Percentiles rank a stretch among this genome's conserved stretches.
Conservation (phyloP, 2,888 invertebrate genomes). For the Aphodius granarius region DNA sequence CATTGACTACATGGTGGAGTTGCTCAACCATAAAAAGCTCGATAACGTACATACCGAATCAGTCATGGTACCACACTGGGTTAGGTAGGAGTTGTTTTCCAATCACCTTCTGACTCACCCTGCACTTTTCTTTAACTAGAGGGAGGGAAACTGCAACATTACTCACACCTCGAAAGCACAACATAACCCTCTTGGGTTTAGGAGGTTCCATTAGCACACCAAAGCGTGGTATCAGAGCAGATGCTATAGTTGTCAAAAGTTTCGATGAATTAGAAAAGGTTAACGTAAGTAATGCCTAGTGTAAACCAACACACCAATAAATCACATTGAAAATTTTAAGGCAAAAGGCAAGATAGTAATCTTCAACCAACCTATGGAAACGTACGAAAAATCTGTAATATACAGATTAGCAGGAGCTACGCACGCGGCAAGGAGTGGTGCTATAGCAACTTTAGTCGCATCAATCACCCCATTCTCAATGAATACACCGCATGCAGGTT, state of each 20-base stretch:
- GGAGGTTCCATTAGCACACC: constrained; percentile 73
- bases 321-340: constrained; percentile 43
- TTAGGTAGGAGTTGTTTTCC: constrained; percentile 54
- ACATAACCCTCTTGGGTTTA: constrained; percentile 68
- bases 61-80: constrained; percentile 62
- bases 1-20: constrained; percentile 59
- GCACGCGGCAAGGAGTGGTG: constrained; percentile 72
- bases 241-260: constrained; percentile 70
- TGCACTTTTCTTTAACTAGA: constrained; percentile 53
- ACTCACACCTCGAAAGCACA: constrained; percentile 64
- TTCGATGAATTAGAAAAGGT: constrained; percentile 65
- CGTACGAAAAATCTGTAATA: constrained; percentile 66
- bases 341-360: constrained; percentile 75
- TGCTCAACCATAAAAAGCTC: constrained; percentile 53
- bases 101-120: neutral
- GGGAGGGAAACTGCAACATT: constrained; percentile 69
- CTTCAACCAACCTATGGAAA: constrained; percentile 67
- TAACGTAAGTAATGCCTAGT: constrained; percentile 54
- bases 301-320: neutral
- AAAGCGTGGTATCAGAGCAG: constrained; percentile 69
- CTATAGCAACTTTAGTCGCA: constrained; percentile 72
- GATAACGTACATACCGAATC: constrained; percentile 74
- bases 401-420: constrained; percentile 70
- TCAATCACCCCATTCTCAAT: constrained; percentile 79
- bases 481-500: constrained; percentile 76